A percentile compares a stretch with the other conserved stretches of the same genome.
phyloP scores from a whole-genome alignment of 2,888 invertebrate genomes.

The Ectemnius lituratus region DNA sequence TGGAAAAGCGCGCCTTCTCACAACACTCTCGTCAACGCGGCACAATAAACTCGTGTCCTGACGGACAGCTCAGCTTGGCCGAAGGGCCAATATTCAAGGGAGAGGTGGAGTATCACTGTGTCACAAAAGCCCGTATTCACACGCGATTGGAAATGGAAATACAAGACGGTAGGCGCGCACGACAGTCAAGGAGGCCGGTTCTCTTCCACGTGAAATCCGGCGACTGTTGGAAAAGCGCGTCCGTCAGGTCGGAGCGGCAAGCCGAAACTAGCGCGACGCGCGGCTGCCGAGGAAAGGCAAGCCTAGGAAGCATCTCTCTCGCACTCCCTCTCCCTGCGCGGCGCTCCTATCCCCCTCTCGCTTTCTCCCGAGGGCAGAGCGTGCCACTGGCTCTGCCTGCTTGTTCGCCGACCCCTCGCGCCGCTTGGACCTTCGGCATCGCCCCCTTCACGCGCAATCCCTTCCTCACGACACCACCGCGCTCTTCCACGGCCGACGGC shows the following conservation, averaged over 20 bases:
- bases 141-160: conserved; percentile 35
- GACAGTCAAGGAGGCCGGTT: conserved; percentile 36
- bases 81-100: background rate
- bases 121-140: conserved; percentile 15
- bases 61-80: background rate
- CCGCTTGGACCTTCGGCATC: conserved; percentile 4
- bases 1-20: conserved; percentile 20
- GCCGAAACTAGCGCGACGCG: conserved; percentile 72
- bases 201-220: conserved; percentile 63
- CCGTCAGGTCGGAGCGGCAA: conserved; percentile 70
- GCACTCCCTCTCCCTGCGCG: conserved; percentile 2
- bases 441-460: conserved; percentile 43
- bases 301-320: conserved; percentile 59
- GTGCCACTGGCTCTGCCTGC: conserved; percentile 5
- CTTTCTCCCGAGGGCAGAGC: background rate
- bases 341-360: background rate
- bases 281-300: conserved; percentile 62
- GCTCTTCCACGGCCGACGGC: conserved; percentile 12
- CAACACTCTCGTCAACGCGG: conserved; percentile 26
- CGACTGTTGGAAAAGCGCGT: conserved; percentile 49
- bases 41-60: background rate
- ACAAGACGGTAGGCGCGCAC: conserved; percentile 12
- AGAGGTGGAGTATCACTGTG: background rate
- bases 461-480: conserved; percentile 28
- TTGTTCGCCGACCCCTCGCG: background rate